Percentiles rank a stretch among this genome's conserved stretches.
Conservation (phyloP, 2,797 vertebrate genomes). For the Argyrosomus regius region DNA sequence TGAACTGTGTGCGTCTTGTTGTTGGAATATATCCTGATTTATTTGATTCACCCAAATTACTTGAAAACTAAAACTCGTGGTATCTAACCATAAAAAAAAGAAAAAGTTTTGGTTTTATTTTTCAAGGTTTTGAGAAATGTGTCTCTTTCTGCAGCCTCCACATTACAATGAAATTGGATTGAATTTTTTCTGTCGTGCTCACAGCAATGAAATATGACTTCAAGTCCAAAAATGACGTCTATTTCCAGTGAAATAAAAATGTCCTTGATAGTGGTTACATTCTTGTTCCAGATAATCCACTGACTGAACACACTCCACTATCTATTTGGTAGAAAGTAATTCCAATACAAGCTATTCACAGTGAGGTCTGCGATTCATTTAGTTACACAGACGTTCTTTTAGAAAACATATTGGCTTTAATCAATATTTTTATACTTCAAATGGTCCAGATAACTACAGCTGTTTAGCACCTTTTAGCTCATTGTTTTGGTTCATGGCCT, state of each 20-base stretch:
- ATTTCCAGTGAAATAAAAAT: background rate
- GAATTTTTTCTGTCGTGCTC: background rate
- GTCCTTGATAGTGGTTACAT: background rate
- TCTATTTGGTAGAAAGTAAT: background rate
- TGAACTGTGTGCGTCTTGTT: background rate
- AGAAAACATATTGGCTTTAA: background rate
- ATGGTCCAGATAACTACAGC: background rate
- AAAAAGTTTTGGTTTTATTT: background rate
- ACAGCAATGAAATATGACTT: constrained; percentile 15
- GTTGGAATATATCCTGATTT: background rate
- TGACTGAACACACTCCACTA: background rate
- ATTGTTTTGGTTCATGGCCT: background rate
- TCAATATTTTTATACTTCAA: background rate
- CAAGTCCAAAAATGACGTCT: background rate
- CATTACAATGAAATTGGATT: background rate
- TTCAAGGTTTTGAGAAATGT: constrained; percentile 6
- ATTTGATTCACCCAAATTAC: constrained; percentile 14
- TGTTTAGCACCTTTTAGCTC: background rate
- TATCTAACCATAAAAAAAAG: background rate
- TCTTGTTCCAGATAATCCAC: background rate
- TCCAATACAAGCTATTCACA: background rate
- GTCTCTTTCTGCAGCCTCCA: background rate
- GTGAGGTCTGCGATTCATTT: background rate
- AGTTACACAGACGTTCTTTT: background rate
- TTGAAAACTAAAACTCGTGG: background rate